Conservation (phyloP, 2,113 vertebrate genomes). For the Stegastes partitus region DNA sequence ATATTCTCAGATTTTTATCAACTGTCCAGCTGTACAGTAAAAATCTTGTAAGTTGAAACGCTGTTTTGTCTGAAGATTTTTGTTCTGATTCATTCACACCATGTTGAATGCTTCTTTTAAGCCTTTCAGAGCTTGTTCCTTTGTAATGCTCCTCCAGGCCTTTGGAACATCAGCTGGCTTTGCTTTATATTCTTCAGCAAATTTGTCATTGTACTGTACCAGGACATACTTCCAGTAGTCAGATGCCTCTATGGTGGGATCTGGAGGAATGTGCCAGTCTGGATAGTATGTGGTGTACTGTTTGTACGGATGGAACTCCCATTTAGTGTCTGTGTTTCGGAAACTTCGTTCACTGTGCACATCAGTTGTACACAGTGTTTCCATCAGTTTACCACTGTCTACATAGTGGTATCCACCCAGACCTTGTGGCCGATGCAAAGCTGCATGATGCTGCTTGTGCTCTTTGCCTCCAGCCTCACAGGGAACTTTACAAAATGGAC, state of each 20-base stretch:
- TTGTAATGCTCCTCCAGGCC: conserved; percentile 58
- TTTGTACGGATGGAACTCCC: conserved; percentile 37
- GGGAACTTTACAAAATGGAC: conserved; percentile 82
- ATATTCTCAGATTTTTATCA: no score
- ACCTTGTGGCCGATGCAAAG: conserved; percentile 72
- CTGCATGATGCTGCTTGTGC: conserved; percentile 64
- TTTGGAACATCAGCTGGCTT: conserved; percentile 66
- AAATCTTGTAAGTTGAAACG: no score
- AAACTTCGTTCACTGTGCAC: background rate
- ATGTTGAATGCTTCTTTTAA: conserved; percentile 58
- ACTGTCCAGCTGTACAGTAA: no score
- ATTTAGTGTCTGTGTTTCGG: fast-evolving
- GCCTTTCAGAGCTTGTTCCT: conserved; percentile 51
- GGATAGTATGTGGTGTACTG: conserved; percentile 62
- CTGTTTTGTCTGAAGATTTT: no score
- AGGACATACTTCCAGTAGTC: conserved; percentile 81
- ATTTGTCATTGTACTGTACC: conserved; percentile 60
- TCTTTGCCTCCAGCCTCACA: conserved; percentile 79
- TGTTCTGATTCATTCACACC: background rate
- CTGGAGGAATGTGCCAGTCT: conserved; percentile 80
- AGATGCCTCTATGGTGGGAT: conserved; percentile 64
- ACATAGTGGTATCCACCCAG: fast-evolving
- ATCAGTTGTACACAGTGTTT: conserved; percentile 61
- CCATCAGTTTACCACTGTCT: fast-evolving
- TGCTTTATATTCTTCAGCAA: conserved; percentile 32